Conservation (phyloP, 2,888 invertebrate genomes). For the Euplexia lucipara region DNA sequence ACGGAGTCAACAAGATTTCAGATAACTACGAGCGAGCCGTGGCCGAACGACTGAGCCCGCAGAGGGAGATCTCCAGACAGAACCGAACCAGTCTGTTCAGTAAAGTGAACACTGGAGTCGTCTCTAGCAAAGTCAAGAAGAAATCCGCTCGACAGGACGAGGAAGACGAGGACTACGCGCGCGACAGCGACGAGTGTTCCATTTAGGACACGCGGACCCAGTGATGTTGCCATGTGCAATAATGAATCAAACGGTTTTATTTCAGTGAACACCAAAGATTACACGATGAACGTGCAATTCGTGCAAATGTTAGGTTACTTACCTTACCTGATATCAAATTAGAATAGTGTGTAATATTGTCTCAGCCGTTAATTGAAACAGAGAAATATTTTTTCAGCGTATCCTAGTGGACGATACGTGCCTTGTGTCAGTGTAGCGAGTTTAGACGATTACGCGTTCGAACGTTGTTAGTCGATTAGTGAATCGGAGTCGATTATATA, state of each 20-base stretch:
- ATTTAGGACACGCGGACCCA: constrained; percentile 82
- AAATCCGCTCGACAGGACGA: constrained; percentile 77
- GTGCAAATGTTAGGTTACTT: constrained; percentile 62
- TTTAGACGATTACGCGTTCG: constrained; percentile 66
- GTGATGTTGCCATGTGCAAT: constrained; percentile 69
- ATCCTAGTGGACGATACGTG: constrained; percentile 85
- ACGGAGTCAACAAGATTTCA: constrained; percentile 87
- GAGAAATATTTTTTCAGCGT: constrained; percentile 88
- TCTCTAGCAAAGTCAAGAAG: constrained; percentile 81
- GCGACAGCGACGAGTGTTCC: constrained; percentile 92
- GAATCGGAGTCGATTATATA: no score
- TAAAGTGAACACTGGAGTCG: constrained; percentile 86
- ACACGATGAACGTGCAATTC: constrained; percentile 72
- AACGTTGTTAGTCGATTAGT: constrained; percentile 63
- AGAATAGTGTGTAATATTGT: constrained; percentile 70
- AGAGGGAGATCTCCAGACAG: constrained; percentile 78
- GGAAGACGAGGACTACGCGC: constrained; percentile 89
- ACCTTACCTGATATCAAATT: constrained; percentile 63
- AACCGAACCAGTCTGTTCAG: constrained; percentile 85
- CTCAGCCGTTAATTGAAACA: constrained; percentile 75
- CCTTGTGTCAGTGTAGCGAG: constrained; percentile 82
- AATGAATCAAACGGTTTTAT: constrained; percentile 59
- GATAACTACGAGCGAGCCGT: constrained; percentile 88
- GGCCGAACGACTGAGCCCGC: constrained; percentile 85
- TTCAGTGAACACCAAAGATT: constrained; percentile 86